A percentile compares a stretch with the other conserved stretches of the same genome.
Evolutionary conservation across 2,113 vertebrate species (phyloP).

Genomic region (Lepisosteus osseus): DNA sequence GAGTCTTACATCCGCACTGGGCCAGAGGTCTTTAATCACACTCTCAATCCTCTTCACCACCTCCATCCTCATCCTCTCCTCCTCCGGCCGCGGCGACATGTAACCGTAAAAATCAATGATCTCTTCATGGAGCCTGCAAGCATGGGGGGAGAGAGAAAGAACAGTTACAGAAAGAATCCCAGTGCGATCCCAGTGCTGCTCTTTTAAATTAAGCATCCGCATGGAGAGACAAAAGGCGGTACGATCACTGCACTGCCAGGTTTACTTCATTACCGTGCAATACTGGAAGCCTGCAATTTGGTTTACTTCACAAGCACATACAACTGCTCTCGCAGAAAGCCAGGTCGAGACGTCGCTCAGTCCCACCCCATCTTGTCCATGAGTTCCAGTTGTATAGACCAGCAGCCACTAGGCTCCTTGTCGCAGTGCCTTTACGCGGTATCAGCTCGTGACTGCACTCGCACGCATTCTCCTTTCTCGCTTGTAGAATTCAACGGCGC

Average conservation of each 20-base stretch:
- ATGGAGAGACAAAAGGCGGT: neutral
- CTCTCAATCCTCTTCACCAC: constrained; percentile 92
- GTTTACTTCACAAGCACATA: no score
- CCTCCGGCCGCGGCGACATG: constrained; percentile 91
- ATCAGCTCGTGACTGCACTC: neutral
- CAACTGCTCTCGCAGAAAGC: no score
- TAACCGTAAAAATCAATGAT: constrained; percentile 94
- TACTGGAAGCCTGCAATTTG: no score
- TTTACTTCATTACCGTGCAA: neutral
- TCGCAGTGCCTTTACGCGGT: neutral
- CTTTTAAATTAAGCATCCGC: no score
- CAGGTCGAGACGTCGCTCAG: no score
- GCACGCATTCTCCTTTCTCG: neutral
- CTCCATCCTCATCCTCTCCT: constrained; percentile 92
- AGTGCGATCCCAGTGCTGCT: no score
- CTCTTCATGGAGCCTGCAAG: constrained; percentile 87
- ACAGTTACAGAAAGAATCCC: no score
- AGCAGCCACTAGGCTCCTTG: neutral
- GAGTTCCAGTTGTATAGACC: no score
- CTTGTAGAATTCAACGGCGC: neutral
- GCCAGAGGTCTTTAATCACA: constrained; percentile 94
- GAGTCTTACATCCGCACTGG: constrained; percentile 80
- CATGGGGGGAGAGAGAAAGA: constrained; percentile 14
- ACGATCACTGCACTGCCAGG: neutral
- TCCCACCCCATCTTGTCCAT: no score